These are phyloP conservation scores for Zelostemma sp. DNA, from an alignment of 1,140 invertebrate species.

Conservation along the genomic window DNA sequence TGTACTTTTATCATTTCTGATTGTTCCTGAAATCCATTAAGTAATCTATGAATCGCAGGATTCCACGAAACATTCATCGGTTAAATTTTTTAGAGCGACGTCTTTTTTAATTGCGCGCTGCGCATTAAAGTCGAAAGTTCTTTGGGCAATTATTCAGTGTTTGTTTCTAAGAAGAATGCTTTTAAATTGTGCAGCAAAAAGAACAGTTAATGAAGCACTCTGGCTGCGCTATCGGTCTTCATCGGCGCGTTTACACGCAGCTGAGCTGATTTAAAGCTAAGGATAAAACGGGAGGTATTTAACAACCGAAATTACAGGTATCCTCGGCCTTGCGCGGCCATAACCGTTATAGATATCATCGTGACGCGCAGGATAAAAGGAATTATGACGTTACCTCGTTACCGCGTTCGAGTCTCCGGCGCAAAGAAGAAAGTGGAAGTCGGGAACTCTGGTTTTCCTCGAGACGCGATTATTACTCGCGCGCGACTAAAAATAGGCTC, in stretches of 20 bases:
- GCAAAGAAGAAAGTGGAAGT: conserved; percentile 13
- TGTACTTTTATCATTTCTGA: no score
- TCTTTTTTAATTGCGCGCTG: no score
- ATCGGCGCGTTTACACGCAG: conserved; percentile 4
- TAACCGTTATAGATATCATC: conserved; percentile 19
- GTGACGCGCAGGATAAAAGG: conserved; percentile 16
- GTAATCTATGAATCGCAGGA: no score
- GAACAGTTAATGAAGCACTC: conserved; percentile 2
- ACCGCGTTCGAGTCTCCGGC: conserved; percentile 21
- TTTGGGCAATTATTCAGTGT: not conserved
- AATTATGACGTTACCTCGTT: conserved; percentile 36
- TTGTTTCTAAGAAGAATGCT: not conserved
- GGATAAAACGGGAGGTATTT: conserved; percentile 23
- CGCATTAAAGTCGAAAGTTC: no score
- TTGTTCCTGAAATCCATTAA: no score
- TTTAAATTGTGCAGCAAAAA: not conserved
- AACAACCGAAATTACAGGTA: conserved; percentile 28
- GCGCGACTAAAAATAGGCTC: not conserved
- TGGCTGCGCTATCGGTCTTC: not conserved
- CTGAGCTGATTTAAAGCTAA: not conserved
- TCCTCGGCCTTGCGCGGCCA: conserved; percentile 13
- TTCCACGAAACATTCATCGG: no score
- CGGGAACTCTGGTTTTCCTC: conserved; percentile 37
- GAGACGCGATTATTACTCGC: conserved; percentile 33
- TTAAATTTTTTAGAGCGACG: no score